A percentile compares a stretch with the other conserved stretches of the same genome.
phyloP scores from a whole-genome alignment of 1,140 invertebrate genomes.

The Drosophila miranda region DNA sequence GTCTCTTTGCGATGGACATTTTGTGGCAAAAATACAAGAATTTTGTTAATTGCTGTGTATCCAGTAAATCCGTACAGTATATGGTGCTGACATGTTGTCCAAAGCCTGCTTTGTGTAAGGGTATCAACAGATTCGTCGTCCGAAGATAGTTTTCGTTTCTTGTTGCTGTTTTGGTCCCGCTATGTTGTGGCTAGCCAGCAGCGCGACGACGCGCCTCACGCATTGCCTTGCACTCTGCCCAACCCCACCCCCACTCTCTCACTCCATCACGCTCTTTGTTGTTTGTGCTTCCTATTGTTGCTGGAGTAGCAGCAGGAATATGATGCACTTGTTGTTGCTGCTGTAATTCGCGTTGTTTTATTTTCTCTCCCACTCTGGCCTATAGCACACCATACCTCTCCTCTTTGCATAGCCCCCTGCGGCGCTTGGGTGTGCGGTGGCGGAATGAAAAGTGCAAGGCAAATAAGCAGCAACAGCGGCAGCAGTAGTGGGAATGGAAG shows the following conservation, averaged over 20 bases:
- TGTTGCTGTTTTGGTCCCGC: conserved; percentile 46
- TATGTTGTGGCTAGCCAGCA: conserved; percentile 60
- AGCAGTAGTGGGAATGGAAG: too few relatives aligned
- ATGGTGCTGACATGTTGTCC: too few relatives aligned
- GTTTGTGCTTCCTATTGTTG: conserved; percentile 61
- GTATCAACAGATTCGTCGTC: too few relatives aligned
- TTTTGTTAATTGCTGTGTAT: too few relatives aligned
- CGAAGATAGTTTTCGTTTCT: conserved; percentile 1
- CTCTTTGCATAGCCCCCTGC: conserved; percentile 9
- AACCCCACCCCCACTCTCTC: background rate
- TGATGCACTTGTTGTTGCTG: conserved; percentile 49
- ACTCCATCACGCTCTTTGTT: conserved; percentile 16
- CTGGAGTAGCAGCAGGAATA: conserved; percentile 43
- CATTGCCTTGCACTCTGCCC: conserved; percentile 22
- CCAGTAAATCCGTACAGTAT: too few relatives aligned
- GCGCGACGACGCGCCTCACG: conserved; percentile 20
- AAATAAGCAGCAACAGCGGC: conserved; percentile 55
- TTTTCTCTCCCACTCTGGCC: conserved; percentile 60
- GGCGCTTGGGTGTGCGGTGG: conserved; percentile 6
- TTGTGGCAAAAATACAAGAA: too few relatives aligned
- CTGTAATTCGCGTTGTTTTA: conserved; percentile 70
- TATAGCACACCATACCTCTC: conserved; percentile 8
- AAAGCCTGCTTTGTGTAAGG: too few relatives aligned
- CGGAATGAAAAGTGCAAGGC: conserved; percentile 65
- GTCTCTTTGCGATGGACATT: too few relatives aligned